A percentile compares a stretch with the other conserved stretches of the same genome.
These are phyloP conservation scores for Selene dorsalis DNA, from an alignment of 2,797 vertebrate species.

Conservation along the genomic window DNA sequence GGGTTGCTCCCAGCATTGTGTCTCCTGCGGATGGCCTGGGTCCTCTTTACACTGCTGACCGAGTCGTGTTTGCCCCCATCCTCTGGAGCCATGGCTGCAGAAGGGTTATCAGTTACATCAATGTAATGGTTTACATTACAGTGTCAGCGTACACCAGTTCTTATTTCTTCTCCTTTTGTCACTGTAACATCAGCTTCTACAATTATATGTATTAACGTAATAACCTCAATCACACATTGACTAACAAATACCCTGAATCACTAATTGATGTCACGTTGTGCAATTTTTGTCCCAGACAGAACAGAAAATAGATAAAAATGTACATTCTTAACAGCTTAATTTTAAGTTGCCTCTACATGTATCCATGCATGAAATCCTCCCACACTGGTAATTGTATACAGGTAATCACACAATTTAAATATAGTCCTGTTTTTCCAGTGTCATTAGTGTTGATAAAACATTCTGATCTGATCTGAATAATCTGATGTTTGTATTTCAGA, in stretches of 20 bases:
- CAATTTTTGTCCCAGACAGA: background rate
- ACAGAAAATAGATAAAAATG: too few relatives aligned
- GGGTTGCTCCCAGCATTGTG: conserved; percentile 95
- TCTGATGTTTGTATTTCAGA: too few relatives aligned
- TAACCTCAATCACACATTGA: background rate
- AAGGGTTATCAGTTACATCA: conserved; percentile 54
- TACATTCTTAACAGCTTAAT: too few relatives aligned
- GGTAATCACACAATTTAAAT: too few relatives aligned
- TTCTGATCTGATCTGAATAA: too few relatives aligned
- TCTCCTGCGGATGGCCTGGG: conserved; percentile 91
- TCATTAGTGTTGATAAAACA: too few relatives aligned
- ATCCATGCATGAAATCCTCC: background rate
- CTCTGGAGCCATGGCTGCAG: conserved; percentile 80
- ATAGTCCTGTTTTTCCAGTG: too few relatives aligned
- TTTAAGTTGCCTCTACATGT: background rate
- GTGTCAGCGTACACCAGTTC: background rate
- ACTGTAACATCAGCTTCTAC: background rate
- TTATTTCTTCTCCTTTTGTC: background rate
- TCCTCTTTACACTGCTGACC: conserved; percentile 88
- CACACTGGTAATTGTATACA: too few relatives aligned
- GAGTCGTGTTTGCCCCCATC: conserved; percentile 87
- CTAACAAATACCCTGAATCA: background rate
- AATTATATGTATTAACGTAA: background rate
- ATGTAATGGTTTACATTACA: conserved; percentile 43
- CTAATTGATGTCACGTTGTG: background rate